Evolutionary conservation across 2,113 vertebrate species (phyloP).

Genomic region (Cyphomyrus discorhynchus): DNA sequence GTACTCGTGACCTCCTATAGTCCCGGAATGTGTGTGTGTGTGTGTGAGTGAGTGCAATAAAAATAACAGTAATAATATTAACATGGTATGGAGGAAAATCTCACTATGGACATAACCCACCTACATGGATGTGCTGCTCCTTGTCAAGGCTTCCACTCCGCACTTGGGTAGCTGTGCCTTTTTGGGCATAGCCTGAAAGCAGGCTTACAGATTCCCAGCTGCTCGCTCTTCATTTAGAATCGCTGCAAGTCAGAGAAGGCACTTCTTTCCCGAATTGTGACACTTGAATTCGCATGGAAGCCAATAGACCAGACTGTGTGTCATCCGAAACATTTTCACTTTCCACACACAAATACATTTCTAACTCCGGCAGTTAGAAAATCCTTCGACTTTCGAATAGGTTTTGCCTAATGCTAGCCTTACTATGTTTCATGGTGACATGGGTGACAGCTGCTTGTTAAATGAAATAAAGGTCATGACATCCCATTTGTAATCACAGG

Average conservation of each 20-base stretch:
- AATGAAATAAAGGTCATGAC: background rate
- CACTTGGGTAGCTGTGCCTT: background rate
- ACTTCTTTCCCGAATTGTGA: background rate
- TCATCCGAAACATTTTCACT: background rate
- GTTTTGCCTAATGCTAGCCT: background rate
- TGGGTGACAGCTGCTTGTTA: background rate
- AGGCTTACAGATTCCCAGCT: conserved; percentile 10
- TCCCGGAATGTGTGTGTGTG: background rate
- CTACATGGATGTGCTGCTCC: background rate
- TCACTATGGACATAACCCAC: background rate
- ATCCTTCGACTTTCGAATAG: background rate
- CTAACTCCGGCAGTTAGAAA: background rate
- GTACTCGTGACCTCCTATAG: background rate
- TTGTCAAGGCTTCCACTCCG: background rate
- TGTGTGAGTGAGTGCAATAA: background rate
- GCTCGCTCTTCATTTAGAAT: conserved; percentile 20
- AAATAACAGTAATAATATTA: background rate
- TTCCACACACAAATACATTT: background rate
- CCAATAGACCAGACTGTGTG: background rate
- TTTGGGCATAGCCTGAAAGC: background rate
- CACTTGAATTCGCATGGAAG: background rate
- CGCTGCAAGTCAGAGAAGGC: background rate
- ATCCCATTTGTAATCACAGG: background rate
- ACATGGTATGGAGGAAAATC: background rate
- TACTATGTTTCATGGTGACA: background rate